Evolutionary conservation across 53 echinoderm and acorn worm species (phyloP), one percentile per base, ranked within the genome.

Genomic region (Antedon mediterranea): DNA sequence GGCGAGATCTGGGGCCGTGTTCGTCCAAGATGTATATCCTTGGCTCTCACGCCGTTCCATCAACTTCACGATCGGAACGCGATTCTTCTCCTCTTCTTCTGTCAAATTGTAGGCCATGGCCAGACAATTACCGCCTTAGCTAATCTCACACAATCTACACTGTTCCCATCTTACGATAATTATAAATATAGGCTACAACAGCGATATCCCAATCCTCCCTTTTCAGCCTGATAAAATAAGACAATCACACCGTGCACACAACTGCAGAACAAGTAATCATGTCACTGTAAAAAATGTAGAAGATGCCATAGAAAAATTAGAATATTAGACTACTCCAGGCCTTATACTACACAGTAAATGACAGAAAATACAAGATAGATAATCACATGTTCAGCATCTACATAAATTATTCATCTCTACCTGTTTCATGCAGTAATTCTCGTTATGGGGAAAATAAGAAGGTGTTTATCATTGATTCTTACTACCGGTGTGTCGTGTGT

Each of bases 1-100:
- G 3, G 80, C 86, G 4, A 91, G 57, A 71, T 88, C 86, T 3
- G 90, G 11, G 57, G 57, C 57, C 23, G 57, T 26, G 20, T 57
- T 57, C 57, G 15, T 18, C 9, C 15, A 57, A 18, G 57, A 8
- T 26, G 23, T 23, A 57, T 57, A 57, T 57, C 57, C 57, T 57
- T 57, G 57, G 57, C 57, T 57, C 57, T 57, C 57, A 8, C 57
- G 57, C 9, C 57, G 57, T 26, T 57, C 57, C 57, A 57, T 57
- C 57, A 57, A 23, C 57, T 57, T 57, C 15, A 57, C 57, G 23
- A 57, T 57, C 7, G 57, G 57, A 57, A 57, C 23, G 11, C 37
- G 37, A 37, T 37, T 37, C 37, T 37, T 37, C 4, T 37, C 37
- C 14, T 57, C 11, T 18, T 57, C 57, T 57, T 57, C 57, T 57